Base-by-base conservation (phyloP, 92 coral and sea anemone species). In the Porites rus region DNA sequence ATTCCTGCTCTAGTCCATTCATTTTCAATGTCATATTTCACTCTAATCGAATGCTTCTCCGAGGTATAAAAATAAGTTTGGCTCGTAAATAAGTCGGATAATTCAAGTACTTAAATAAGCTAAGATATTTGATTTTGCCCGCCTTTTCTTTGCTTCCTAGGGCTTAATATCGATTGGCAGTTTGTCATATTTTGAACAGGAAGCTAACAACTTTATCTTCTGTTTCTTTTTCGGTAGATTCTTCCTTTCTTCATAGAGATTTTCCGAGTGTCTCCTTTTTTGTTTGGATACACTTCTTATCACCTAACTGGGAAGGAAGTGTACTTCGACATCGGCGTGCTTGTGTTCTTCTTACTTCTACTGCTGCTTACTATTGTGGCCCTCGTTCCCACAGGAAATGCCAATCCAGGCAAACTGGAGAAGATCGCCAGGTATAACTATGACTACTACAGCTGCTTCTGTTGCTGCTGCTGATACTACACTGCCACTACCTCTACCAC, bases 331-430 rank as follows among this genome's bases (percentile, higher is more conserved):
- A 61, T 86, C 20, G 81, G 68, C 22, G 52, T 77, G 18, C 69
- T 77, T 6, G 8, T 31, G 52, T 61, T 59, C 8, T 2, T 59
- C 14, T 68, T 67, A 25, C 14, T 52, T 50, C 18, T 82, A 11
- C 64, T 21, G 25, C 16, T 91, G 19, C 19, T 85, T 61, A 75
- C 89, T 18, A 9, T 74, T 19, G 51, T 91, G 17, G 94, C 94
- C 28, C 46, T 90, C 14, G 50, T 91, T 22, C 94, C 87, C n/a
- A 91, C 94, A 25, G 96, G 94, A 38, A 13, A 31, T 2, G 18
- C n/a, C 2, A 59, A 93, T 56, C 88, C 88, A n/a, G 87, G 89
- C 69, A 72, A 88, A 64, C 61, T 91, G 83, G 89, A 88, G 68
- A 72, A 69, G 38, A 66, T 93, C 70, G 89, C 78, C 51, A 93